phyloP scores from a whole-genome alignment of 2,113 vertebrate genomes.

The Mionectes macconnelli region DNA sequence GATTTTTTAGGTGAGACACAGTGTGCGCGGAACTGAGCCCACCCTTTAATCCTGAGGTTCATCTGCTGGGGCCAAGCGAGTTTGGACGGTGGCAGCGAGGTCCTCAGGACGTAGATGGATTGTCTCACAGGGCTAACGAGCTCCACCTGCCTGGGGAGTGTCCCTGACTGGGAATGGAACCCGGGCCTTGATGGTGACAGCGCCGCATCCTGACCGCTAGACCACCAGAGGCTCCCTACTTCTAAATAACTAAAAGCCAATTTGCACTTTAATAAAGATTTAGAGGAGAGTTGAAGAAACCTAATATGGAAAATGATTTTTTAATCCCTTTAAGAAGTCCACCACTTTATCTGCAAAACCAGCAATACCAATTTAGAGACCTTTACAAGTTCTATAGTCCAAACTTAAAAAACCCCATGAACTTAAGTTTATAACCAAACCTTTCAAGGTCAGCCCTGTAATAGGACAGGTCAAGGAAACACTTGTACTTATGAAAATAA shows the following conservation, averaged over 20 bases:
- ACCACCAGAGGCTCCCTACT: too few relatives aligned
- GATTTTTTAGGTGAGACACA: too few relatives aligned
- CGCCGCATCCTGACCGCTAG: too few relatives aligned
- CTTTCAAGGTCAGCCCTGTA: background rate
- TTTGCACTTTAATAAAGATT: background rate
- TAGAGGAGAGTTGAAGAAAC: background rate
- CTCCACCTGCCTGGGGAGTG: too few relatives aligned
- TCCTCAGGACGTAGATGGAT: too few relatives aligned
- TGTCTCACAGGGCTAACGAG: too few relatives aligned
- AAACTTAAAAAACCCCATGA: accelerated
- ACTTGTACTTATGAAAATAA: background rate
- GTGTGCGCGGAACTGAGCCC: too few relatives aligned
- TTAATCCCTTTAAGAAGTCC: background rate
- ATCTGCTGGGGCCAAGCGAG: too few relatives aligned
- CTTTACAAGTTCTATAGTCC: background rate
- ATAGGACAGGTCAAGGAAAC: background rate
- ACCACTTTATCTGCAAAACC: background rate
- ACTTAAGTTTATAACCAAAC: background rate
- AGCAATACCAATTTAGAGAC: background rate
- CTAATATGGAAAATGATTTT: background rate
- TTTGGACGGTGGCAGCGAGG: too few relatives aligned
- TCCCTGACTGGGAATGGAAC: too few relatives aligned
- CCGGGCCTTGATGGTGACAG: too few relatives aligned
- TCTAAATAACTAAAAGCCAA: background rate
- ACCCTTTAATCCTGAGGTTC: too few relatives aligned